Evolutionary conservation across 1,140 invertebrate species (phyloP), one percentile per base, ranked within the genome.

Genomic region (Luehdorfia chinensis): DNA sequence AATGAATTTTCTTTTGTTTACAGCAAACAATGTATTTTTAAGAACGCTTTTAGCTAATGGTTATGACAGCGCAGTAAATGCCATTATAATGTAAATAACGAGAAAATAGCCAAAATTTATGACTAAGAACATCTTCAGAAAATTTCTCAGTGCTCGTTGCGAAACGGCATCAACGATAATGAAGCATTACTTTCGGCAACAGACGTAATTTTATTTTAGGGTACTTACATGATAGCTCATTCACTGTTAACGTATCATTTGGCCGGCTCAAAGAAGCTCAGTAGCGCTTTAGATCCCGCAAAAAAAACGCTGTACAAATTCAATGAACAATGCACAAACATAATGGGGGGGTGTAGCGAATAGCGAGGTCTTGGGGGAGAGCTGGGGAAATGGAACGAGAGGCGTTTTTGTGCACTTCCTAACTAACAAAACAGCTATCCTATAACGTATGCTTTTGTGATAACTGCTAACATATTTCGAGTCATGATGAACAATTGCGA

Each of bases 281-380:
- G 47, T 55, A 47, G 41, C 48, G 52, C 37, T 45, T 65, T 52
- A 57, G 55, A 47, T 49, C 41, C 47, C 34, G 47, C 49, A 59
- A 66, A 71, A 69, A 68, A 59, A 21, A 6, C 47, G 37, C 34
- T 31, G 39, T 50, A 51, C 54, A 73, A 63, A 69, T 68, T 63
- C 66, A 73, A 66, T 67, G 66, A 65, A 67, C 66, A 66, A 69
- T 70, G 58, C 59, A 62, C 55, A 59, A 59, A 62, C 31, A 58
- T 55, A 62, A 61, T 59, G 49, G 52, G 27, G 48, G 27, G 19
- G 52, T 48, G 25, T 43, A 41, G 19, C 50, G 47, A 18, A 37
- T 21, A 16, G 18, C 19, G 8, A 15, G 41, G 41, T 50, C 30
- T 5, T 23, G 27, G 46, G 48, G 33, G 32, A 12, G 33, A 21